These are phyloP conservation scores for Beaufortia kweichowensis DNA, from an alignment of 2,113 vertebrate genomes.

Conservation along the genomic window DNA sequence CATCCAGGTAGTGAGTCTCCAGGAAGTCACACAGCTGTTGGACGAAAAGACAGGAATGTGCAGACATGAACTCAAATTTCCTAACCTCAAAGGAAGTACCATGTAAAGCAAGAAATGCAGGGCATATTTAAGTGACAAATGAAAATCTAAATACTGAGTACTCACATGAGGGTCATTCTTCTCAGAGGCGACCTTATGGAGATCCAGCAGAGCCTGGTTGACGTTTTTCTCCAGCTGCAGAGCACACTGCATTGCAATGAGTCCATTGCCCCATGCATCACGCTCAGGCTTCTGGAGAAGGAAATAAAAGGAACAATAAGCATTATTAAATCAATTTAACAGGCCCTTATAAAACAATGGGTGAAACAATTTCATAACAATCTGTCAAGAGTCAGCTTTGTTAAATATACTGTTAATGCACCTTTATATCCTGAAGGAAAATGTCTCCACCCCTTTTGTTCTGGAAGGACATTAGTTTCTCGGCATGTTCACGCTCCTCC, in stretches of 20 bases:
- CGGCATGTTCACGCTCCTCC: conserved; percentile 77
- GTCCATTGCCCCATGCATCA: conserved; percentile 78
- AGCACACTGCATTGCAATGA: conserved; percentile 79
- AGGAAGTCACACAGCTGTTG: conserved; percentile 83
- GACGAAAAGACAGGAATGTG: conserved; percentile 23
- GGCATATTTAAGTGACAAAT: no score
- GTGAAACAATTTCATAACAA: no score
- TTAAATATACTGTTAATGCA: conserved; percentile 44
- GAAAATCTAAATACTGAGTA: background rate
- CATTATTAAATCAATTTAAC: background rate
- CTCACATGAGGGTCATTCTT: conserved; percentile 79
- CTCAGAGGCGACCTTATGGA: conserved; percentile 73
- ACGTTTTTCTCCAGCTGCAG: conserved; percentile 81
- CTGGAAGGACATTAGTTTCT: conserved; percentile 79
- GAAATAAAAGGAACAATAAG: background rate
- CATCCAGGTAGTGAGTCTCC: conserved; percentile 90
- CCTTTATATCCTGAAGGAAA: conserved; percentile 81
- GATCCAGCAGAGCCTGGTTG: conserved; percentile 81
- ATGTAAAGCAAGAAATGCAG: no score
- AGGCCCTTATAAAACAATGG: no score
- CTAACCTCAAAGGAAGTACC: no score
- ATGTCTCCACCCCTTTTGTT: conserved; percentile 81
- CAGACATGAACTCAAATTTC: no score
- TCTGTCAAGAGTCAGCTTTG: background rate
- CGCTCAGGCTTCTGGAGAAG: conserved; percentile 68